Evolutionary conservation across 2,113 vertebrate genomes (phyloP), one percentile per base, ranked within the genome.

Genomic region (Amphiprion percula): DNA sequence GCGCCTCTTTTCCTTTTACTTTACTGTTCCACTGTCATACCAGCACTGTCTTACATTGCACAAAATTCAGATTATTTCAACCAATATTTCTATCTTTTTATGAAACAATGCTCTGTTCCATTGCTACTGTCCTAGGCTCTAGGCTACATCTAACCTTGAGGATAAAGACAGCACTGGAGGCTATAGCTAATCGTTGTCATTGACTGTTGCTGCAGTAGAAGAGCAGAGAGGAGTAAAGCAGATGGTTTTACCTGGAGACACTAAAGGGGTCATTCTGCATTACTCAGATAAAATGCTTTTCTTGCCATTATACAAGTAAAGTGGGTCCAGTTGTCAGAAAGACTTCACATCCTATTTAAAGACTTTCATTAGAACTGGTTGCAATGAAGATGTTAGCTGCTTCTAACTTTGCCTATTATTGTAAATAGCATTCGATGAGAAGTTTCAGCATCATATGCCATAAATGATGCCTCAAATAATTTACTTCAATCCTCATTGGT

Each of bases 121-220:
- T 24, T 58, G 60, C 75, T 81, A 4, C 68, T 76, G 47, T 64
- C 60, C 55, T 41, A 30, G 23, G 90, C 90, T 90, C 75, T 65
- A 76, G 90, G 90, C 90, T 72, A 85, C 66, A 79, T 82, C 77
- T 88, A 88, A 92, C 91, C 88, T 92, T 92, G 91, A 91, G 79
- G 77, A 89, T 64, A 65, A 83, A 84, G 76, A 66, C 82, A 65
- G 74, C 69, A 83, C 81, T 87, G 78, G 77, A 82, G 80, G 88
- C 83, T 80, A 77, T 30, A 83, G 83, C 81, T 83, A 91, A 92
- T 88, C 81, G 24, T 87, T 91, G 82, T 79, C 87, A 86, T 87
- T 90, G 87, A 92, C 82, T 85, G 66, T 15, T 28, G 81, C 77
- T 79, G 65, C 53, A 68, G 49, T 74, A 72, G 8, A 37, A 37